Evolutionary conservation across 2,797 vertebrate species (phyloP), one percentile per base, ranked within the genome.

Genomic region (Sebastes matsubarae): DNA sequence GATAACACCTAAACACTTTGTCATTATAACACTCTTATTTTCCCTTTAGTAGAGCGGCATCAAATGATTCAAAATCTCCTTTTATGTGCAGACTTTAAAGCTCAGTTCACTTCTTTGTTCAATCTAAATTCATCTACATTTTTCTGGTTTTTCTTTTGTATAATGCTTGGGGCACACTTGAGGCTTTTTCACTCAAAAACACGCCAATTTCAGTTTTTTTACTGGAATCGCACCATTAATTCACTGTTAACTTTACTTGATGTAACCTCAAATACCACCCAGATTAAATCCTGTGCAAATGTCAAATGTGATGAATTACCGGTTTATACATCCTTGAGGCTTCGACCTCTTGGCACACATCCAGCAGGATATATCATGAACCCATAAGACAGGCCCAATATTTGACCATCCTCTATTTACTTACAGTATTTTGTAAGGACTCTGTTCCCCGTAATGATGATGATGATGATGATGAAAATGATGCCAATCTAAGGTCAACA

Each of bases 211-310:
- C 0, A n/a, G 0, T 52, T 52, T 52, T 52, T 52, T 46, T 46
- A 18, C 16, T 46, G 16, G 42, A 46, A 46, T 18, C 1, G 13
- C 42, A 0, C 16, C 7, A 20, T 18, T 52, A 0, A 52, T 52
- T n/a, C n/a, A n/a, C n/a, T n/a, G n/a, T n/a, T n/a, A 46, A 16
- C 42, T 52, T 52, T 52, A 52, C 7, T 13, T 52, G 18, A 0
- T 52, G 24, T 29, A 29, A 59, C 57, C 12, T 16, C 57, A 52
- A 52, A 52, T 52, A 52, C 10, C 18, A 52, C 46, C 42, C 18
- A 52, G 18, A 61, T 0, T 24, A 24, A 38, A 24, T 24, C 34
- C 61, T 38, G n/a, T 38, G 63, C 22, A 25, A 38, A 68, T 68
- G 6, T 30, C 42, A 50, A 67, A 68, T 3, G 9, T 68, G 42